Conservation (phyloP, 2,888 invertebrate genomes). For the Lysandra bellargus region DNA sequence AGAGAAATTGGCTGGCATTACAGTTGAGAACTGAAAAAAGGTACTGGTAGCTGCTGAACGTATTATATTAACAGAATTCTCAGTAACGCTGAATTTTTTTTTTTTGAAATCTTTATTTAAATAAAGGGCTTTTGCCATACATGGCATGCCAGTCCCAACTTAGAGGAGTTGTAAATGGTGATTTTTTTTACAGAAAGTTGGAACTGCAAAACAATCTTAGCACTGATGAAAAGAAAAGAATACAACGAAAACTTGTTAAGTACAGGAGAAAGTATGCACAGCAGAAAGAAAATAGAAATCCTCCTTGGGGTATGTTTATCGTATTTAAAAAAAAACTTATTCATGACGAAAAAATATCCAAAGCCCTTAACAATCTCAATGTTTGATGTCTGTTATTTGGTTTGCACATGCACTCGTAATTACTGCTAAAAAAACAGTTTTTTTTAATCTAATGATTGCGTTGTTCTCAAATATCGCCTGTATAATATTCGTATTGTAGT, state of each 20-base stretch:
- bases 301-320: constrained; percentile 88
- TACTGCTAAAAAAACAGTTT: too few relatives aligned
- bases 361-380: neutral
- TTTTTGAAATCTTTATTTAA: too few relatives aligned
- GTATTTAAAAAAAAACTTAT: neutral
- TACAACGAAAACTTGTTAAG: constrained; percentile 89
- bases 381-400: too few relatives aligned
- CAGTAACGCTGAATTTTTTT: too few relatives aligned
- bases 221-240: constrained; percentile 86
- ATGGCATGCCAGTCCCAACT: too few relatives aligned
- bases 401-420: too few relatives aligned
- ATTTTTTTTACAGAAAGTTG: constrained; percentile 61
- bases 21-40: constrained; percentile 89
- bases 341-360: neutral
- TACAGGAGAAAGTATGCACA: constrained; percentile 91
- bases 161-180: neutral
- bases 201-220: constrained; percentile 82
- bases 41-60: constrained; percentile 41
- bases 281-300: constrained; percentile 86
- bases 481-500: constrained; percentile 71
- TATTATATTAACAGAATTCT: too few relatives aligned
- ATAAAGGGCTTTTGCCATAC: too few relatives aligned
- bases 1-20: constrained; percentile 92
- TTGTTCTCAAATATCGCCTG: too few relatives aligned
- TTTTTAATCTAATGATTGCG: too few relatives aligned